Conservation (phyloP, 2,888 invertebrate genomes). For the Tachina fera region DNA sequence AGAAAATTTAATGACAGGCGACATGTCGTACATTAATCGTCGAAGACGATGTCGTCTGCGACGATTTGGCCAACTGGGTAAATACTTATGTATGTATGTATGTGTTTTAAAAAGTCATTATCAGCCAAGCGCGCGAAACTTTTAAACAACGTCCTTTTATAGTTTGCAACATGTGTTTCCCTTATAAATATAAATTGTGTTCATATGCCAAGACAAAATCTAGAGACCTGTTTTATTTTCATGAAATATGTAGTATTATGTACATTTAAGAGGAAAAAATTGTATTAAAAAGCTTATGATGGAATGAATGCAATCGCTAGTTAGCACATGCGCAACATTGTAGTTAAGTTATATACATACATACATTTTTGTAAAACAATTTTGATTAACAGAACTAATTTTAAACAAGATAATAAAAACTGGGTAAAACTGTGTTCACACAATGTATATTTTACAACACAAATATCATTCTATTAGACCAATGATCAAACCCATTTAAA, state of each 20-base stretch:
- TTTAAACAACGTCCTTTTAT: conserved; percentile 39
- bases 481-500: too few species aligned
- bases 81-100: too few species aligned
- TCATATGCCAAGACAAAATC: conserved; percentile 16
- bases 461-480: too few species aligned
- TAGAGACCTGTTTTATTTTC: conserved; percentile 21
- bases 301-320: conserved; percentile 35
- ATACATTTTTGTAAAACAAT: not conserved
- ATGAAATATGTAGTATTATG: conserved; percentile 10
- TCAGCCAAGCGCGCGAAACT: conserved; percentile 15
- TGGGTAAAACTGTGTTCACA: not conserved
- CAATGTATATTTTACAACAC: too few species aligned
- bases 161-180: conserved; percentile 20
- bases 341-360: not conserved
- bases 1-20: too few species aligned
- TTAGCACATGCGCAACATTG: conserved; percentile 55
- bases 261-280: conserved; percentile 4
- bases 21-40: too few species aligned
- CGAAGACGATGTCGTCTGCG: too few species aligned
- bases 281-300: conserved; percentile 11
- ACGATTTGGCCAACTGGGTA: too few species aligned
- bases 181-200: conserved; percentile 30
- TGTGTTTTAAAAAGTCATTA: conserved; percentile 29
- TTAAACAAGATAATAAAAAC: not conserved
- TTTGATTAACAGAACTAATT: not conserved